These are phyloP conservation scores for Sminthopsis crassicaudata DNA, from an alignment of 2,113 vertebrate genomes.

Conservation along the genomic window DNA sequence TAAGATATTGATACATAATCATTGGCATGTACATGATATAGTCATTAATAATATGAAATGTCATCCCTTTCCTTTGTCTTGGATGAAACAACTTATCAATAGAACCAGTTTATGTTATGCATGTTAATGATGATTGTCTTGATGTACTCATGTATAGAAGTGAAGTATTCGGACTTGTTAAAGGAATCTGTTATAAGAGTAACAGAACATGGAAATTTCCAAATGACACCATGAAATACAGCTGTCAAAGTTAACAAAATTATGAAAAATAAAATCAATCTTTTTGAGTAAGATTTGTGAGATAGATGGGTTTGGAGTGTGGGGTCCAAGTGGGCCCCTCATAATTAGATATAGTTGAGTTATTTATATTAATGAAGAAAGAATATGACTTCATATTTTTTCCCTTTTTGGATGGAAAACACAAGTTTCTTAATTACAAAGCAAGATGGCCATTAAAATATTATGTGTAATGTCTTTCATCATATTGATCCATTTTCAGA, in stretches of 20 bases:
- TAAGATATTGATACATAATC: not conserved
- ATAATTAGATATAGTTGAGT: not conserved
- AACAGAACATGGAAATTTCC: not conserved
- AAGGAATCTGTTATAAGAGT: slow-evolving; percentile 11
- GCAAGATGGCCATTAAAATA: not conserved
- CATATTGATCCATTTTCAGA: not conserved
- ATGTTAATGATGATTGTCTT: not conserved
- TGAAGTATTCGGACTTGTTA: slow-evolving; percentile 14
- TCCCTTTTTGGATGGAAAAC: not conserved
- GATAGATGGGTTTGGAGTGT: not conserved
- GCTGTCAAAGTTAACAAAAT: not conserved
- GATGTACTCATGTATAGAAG: not conserved
- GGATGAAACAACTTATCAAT: not conserved
- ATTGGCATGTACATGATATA: slow-evolving; percentile 9
- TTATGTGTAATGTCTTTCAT: not conserved
- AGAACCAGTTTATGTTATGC: not conserved
- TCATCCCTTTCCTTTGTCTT: not conserved
- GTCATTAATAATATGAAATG: not conserved
- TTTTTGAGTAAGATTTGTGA: slow-evolving; percentile 14
- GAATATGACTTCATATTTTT: not conserved
- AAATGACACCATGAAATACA: not conserved
- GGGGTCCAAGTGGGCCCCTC: not conserved
- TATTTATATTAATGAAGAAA: not conserved
- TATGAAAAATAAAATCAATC: slow-evolving; percentile 33
- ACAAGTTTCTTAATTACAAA: not conserved